Base-by-base conservation (phyloP, 2,113 vertebrate species). In the Vidua macroura region DNA sequence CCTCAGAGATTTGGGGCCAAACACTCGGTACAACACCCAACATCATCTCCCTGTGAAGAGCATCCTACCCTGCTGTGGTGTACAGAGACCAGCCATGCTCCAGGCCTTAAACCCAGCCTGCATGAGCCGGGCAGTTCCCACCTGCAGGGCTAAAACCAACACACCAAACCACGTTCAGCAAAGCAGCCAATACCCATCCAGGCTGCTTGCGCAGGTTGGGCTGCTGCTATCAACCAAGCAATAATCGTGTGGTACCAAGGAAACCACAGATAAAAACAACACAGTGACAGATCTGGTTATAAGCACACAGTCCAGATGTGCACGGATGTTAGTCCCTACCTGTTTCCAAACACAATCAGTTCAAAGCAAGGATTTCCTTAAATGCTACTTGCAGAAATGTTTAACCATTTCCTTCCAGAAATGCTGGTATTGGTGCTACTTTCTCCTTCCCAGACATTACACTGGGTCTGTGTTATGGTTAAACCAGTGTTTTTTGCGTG, bases 201-300 rank as follows among this genome's bases (percentile, higher is more conserved):
- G 6, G 59, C 58, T n/a, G 58, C 37, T 9, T 24, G 20, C 62
- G 43, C 44, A 37, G 48, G 39, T 0, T 7, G 27, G 48, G 81
- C 66, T 73, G 70, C 67, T 64, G 53, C 56, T 88, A 83, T 12
- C 85, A 49, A 13, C 59, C 2, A 0, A 55, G 83, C 2, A 69
- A 39, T 44, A 56, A 62, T 3, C 0, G 0, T 21, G 41, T 24
- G 46, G 41, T 20, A 43, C 55, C 6, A 35, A 53, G 75, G 33
- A 88, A 87, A 79, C 58, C 86, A 72, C 73, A 83, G 92, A 84
- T 52, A 30, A 80, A 90, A 86, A 51, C 95, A 92, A 25, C 20
- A 4, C 4, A 23, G 62, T 1, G 37, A 72, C 69, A 89, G 64
- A 73, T 3, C 58, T 11, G n/a, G 33, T 64, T 60, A 75, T 13